phyloP scores from a whole-genome alignment of 2,113 vertebrate genomes.

The Brachionichthys hirsutus region DNA sequence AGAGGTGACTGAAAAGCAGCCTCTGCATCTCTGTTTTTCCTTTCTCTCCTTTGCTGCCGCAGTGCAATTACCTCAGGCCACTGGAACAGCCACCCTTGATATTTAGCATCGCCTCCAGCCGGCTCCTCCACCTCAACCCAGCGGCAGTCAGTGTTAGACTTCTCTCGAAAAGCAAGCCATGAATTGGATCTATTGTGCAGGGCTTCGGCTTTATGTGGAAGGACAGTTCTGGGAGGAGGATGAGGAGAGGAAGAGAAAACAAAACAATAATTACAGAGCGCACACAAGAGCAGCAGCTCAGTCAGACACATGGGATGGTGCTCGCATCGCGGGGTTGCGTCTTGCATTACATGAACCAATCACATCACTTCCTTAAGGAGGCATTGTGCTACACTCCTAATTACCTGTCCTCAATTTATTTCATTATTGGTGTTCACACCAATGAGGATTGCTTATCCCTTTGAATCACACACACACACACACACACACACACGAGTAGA shows the following conservation, averaged over 20 bases:
- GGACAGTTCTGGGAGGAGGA: conserved; percentile 14
- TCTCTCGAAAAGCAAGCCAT: conserved; percentile 35
- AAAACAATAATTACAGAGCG: conserved; percentile 30
- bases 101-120: conserved; percentile 50
- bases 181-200: conserved; percentile 50
- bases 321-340: neutral
- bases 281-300: conserved; percentile 21
- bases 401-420: neutral
- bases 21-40: conserved; percentile 20
- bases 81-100: conserved; percentile 45
- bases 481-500: no score
- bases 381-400: conserved; percentile 1
- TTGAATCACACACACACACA: neutral
- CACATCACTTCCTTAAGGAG: conserved; percentile 1
- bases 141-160: conserved; percentile 29
- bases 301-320: conserved; percentile 6
- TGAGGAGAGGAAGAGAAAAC: conserved; percentile 3
- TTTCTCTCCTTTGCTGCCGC: conserved; percentile 35
- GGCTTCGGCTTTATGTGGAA: conserved; percentile 26
- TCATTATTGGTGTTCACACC: neutral
- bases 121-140: conserved; percentile 40
- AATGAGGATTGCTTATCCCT: neutral
- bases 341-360: conserved; percentile 20
- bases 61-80: conserved; percentile 57
- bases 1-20: conserved; percentile 4